Evolutionary conservation across 1,140 invertebrate species (phyloP).

Genomic region (Nylanderia fulva): DNA sequence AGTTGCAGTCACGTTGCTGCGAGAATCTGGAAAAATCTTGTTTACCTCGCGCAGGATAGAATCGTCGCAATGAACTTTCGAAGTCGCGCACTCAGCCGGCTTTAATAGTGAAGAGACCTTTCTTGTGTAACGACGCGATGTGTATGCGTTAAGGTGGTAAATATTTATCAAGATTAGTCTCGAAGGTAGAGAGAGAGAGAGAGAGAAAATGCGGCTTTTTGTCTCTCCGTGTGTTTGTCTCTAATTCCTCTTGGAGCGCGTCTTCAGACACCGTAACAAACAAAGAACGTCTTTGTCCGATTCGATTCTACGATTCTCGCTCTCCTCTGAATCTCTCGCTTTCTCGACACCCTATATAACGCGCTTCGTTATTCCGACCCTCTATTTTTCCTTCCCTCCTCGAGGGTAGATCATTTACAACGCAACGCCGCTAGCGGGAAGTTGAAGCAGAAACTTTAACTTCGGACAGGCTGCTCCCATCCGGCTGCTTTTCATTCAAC

Average conservation of each 20-base stretch:
- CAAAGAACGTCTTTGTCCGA: conserved; percentile 50
- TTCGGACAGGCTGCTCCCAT: conserved; percentile 1
- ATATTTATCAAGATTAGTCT: conserved; percentile 82
- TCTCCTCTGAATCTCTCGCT: too few relatives aligned
- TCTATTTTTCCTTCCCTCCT: conserved; percentile 58
- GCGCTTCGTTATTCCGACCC: conserved; percentile 62
- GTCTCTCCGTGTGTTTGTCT: conserved; percentile 39
- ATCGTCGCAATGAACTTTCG: conserved; percentile 41
- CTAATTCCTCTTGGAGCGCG: conserved; percentile 42
- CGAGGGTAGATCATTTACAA: conserved; percentile 49
- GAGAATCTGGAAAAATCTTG: conserved; percentile 18
- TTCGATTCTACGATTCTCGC: background rate
- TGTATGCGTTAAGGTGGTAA: conserved; percentile 75
- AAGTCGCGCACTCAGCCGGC: conserved; percentile 12
- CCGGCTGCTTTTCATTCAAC: conserved; percentile 27
- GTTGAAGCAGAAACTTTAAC: conserved; percentile 47
- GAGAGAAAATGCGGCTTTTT: conserved; percentile 44
- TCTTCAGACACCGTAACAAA: conserved; percentile 48
- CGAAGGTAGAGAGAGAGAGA: conserved; percentile 61
- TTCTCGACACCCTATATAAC: background rate
- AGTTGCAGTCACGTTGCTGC: conserved; percentile 4
- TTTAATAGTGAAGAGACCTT: conserved; percentile 51
- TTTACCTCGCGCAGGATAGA: conserved; percentile 59
- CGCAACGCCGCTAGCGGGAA: conserved; percentile 37
- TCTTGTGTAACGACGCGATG: conserved; percentile 1